A percentile compares a stretch with the other conserved stretches of the same genome.
These are phyloP conservation scores for Heloderma charlesbogerti DNA, from an alignment of 2,113 vertebrate genomes.

Conservation along the genomic window DNA sequence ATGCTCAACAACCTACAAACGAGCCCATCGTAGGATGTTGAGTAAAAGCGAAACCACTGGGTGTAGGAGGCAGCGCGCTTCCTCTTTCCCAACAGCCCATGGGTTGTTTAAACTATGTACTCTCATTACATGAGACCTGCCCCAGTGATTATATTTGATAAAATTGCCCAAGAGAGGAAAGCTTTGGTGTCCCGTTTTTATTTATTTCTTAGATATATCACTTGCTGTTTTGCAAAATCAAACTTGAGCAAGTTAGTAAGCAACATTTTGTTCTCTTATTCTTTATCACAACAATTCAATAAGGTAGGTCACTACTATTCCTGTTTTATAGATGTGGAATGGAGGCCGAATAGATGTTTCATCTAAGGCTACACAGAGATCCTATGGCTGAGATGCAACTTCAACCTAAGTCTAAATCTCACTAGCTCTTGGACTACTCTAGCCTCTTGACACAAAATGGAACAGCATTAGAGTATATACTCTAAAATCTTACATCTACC, in stretches of 20 bases:
- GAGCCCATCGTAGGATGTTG: no score
- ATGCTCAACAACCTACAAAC: no score
- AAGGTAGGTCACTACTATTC: background rate
- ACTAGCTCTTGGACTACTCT: background rate
- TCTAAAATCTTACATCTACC: background rate
- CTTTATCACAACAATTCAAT: background rate
- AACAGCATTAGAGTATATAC: background rate
- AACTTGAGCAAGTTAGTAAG: background rate
- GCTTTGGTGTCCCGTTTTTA: background rate
- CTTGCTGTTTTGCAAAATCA: background rate
- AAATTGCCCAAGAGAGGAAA: no score
- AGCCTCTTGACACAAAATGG: background rate
- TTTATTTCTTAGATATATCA: background rate
- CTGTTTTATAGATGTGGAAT: background rate
- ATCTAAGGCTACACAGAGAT: background rate
- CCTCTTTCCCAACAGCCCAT: no score
- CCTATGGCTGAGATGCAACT: background rate
- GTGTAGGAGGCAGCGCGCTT: no score
- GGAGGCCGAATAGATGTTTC: background rate
- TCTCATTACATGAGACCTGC: no score
- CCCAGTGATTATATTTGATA: no score
- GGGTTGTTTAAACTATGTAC: no score
- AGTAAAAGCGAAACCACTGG: no score
- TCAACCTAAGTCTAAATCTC: background rate
- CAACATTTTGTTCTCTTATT: background rate